Conservation (phyloP, 1,140 invertebrate genomes). For the Zaprionus kolodkinae region DNA sequence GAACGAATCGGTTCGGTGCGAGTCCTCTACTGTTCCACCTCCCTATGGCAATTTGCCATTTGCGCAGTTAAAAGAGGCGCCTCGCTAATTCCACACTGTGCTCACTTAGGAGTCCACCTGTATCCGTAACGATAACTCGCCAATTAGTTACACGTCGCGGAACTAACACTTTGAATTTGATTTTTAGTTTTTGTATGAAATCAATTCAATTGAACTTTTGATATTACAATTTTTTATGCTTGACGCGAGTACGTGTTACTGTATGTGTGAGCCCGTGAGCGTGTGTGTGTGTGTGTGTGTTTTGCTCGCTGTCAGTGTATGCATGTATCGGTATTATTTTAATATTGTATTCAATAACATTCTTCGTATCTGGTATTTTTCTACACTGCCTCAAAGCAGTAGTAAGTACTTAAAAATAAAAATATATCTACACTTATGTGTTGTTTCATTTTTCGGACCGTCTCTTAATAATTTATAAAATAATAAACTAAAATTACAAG, state of each 20-base stretch:
- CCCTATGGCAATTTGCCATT: slow-evolving; percentile 50
- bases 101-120: neutral
- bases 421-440: neutral
- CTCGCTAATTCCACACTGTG: slow-evolving; percentile 29
- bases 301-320: slow-evolving; percentile 16
- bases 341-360: slow-evolving; percentile 6
- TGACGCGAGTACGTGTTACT: slow-evolving; percentile 30
- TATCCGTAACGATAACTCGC: neutral
- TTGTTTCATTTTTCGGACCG: neutral
- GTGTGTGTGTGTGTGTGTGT: slow-evolving; percentile 26
- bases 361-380: slow-evolving; percentile 12
- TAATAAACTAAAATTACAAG: neutral
- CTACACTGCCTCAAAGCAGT: neutral
- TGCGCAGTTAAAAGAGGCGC: slow-evolving; percentile 53
- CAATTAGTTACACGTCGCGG: neutral
- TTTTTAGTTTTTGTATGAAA: slow-evolving; percentile 27
- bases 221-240: slow-evolving; percentile 54
- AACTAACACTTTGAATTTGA: slow-evolving; percentile 49
- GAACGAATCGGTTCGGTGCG: neutral
- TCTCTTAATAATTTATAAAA: neutral
- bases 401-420: neutral
- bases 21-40: slow-evolving; percentile 31
- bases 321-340: slow-evolving; percentile 29
- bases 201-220: slow-evolving; percentile 45
- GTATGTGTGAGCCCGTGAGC: slow-evolving; percentile 18